Conservation (phyloP, 1,140 invertebrate genomes). For the Psilanteris sp. region DNA sequence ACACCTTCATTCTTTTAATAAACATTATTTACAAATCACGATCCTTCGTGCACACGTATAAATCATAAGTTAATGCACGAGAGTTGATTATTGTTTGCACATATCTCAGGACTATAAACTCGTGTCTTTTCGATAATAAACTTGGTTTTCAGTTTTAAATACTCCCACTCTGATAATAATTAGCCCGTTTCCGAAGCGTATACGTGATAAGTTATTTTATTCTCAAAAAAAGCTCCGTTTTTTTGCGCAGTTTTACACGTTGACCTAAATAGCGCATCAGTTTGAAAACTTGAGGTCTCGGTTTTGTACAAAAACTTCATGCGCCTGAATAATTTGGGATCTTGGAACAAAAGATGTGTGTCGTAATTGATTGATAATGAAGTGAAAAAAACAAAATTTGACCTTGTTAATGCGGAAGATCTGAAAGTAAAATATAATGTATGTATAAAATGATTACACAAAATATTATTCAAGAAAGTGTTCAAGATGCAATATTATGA, state of each 20-base stretch:
- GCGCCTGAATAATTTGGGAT: not conserved
- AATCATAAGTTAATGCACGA: conserved; percentile 10
- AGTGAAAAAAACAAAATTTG: conserved; percentile 19
- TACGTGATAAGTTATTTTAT: too few species aligned
- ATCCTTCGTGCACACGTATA: not conserved
- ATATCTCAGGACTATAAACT: too few species aligned
- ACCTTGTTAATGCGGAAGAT: conserved; percentile 26
- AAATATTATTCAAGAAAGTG: conserved; percentile 19
- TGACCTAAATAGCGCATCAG: too few species aligned
- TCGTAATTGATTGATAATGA: conserved; percentile 46
- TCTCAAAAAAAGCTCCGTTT: too few species aligned
- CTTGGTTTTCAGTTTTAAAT: not conserved
- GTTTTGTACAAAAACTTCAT: conserved; percentile 11
- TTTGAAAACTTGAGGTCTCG: too few species aligned
- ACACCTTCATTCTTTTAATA: conserved; percentile 20
- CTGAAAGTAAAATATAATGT: conserved; percentile 28
- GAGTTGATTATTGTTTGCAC: conserved; percentile 13
- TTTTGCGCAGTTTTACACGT: too few species aligned
- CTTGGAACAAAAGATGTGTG: conserved; percentile 8
- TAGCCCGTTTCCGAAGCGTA: too few species aligned
- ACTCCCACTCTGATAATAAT: too few species aligned
- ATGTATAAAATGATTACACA: conserved; percentile 1
- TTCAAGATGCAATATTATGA: too few species aligned
- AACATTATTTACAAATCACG: conserved; percentile 40
- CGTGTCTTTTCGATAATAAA: too few species aligned